Evolutionary conservation across 2,113 vertebrate species (phyloP).

Genomic region (Euleptes europaea): DNA sequence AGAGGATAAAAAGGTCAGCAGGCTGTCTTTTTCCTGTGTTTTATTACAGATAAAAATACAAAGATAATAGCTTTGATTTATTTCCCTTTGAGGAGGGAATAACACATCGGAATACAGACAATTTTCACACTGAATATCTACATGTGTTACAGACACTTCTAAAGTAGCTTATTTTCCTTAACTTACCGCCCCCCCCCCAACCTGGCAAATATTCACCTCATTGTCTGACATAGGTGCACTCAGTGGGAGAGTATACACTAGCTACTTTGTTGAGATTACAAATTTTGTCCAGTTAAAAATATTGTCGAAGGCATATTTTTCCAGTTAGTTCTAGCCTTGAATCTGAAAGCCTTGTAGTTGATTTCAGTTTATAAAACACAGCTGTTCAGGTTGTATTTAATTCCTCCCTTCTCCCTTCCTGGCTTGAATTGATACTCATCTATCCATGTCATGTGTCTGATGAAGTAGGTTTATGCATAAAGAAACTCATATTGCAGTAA

Average conservation of each 20-base stretch:
- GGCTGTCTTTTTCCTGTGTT: not conserved
- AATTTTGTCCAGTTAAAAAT: not conserved
- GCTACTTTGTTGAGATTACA: not conserved
- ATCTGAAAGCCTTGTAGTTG: not conserved
- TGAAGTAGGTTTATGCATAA: not conserved
- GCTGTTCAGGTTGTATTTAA: not conserved
- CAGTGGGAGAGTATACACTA: not conserved
- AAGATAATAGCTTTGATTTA: conserved; percentile 13
- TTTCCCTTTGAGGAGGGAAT: not conserved
- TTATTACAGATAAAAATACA: not conserved
- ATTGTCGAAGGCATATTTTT: too few relatives aligned
- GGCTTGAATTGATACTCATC: not conserved
- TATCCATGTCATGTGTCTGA: not conserved
- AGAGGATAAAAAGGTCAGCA: not conserved
- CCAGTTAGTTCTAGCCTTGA: not conserved
- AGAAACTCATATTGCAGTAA: too few relatives aligned
- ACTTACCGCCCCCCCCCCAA: not conserved
- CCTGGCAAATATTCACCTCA: not conserved
- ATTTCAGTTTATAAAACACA: not conserved
- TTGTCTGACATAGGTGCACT: not conserved
- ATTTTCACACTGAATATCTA: not conserved
- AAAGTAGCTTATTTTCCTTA: not conserved
- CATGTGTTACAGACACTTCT: not conserved
- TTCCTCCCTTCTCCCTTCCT: not conserved
- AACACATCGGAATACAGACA: not conserved